Evolutionary conservation across 2,797 vertebrate genomes (phyloP), one percentile per base, ranked within the genome.

Genomic region (Gorsachius magnificus): DNA sequence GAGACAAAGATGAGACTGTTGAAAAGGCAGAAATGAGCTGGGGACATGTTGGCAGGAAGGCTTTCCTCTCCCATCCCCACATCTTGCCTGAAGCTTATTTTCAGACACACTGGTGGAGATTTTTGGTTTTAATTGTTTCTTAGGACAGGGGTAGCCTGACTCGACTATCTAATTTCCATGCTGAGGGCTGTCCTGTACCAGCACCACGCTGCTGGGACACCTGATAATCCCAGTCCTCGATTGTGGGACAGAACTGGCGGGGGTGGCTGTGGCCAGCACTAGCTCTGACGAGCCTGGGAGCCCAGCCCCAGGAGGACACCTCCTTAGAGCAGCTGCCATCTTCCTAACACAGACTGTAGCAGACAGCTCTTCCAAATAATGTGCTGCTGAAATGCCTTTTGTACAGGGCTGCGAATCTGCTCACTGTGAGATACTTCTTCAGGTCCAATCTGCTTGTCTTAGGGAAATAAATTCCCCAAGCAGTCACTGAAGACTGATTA

Each of bases 281-380:
- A 16, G 21, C 51, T 57, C 16, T 0, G 0, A 64, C 1, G 1
- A 77, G 71, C 18, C 18, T 18, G n/a, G 8, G 66, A 56, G 56
- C 36, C 22, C 58, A 72, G 31, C 41, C 71, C 16, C 38, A 8
- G 24, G 60, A 12, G 41, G 46, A 17, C 46, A 35, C 41, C 41
- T 64, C 56, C 21, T 38, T 21, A 21, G 22, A 26, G 13, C 20
- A 8, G 48, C 54, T 45, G 41, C 38, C 4, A 0, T 14, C 31
- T 17, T 36, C 72, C 22, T 64, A 10, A 4, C 1, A 0, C 13
- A 0, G 60, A 5, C 46, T 13, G 33, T 11, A 16, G 58, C 21
- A 2, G 16, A 3, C 16, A 2, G 33, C 6, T 12, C 81, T 82
- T 56, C 76, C 60, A 9, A 17, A 36, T 11, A 57, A 33, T 3